Evolutionary conservation across 1,140 invertebrate genomes (phyloP).

Genomic region (Aporrectodea caliginosa): DNA sequence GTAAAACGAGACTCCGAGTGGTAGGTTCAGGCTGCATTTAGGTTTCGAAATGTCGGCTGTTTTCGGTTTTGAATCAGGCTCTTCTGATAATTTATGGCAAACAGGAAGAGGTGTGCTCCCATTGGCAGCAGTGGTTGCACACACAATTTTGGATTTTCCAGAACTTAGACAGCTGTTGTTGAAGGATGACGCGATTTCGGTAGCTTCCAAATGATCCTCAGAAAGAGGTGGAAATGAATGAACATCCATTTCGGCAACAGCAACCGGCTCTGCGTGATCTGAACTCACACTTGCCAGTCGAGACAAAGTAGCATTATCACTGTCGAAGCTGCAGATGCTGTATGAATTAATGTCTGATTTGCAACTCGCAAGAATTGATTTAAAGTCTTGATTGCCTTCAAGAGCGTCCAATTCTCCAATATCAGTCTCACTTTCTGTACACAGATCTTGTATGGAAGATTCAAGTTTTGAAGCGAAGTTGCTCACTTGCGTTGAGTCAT

Average conservation of each 20-base stretch:
- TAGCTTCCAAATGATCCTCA: background rate
- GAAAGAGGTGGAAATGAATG: background rate
- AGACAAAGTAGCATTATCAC: background rate
- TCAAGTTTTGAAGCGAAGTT: no score
- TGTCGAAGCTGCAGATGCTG: background rate
- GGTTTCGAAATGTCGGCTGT: background rate
- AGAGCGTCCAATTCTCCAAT: background rate
- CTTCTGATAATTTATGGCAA: no score
- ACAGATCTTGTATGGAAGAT: no score
- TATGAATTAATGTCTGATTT: background rate
- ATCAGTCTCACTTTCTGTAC: no score
- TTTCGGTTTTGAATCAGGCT: background rate
- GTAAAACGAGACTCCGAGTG: background rate
- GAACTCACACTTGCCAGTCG: background rate
- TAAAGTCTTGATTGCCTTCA: background rate
- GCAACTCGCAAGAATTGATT: background rate
- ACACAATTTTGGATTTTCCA: no score
- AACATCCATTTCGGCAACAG: background rate
- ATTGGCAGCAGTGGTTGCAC: no score
- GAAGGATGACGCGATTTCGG: no score
- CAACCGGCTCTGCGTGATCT: background rate
- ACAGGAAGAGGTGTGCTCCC: no score
- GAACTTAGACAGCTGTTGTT: no score
- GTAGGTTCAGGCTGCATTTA: background rate
- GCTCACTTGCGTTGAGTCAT: no score